A percentile compares a stretch with the other conserved stretches of the same genome.
These are phyloP conservation scores for Phoeniculus purpureus DNA, from an alignment of 2,797 vertebrate genomes.

Conservation along the genomic window DNA sequence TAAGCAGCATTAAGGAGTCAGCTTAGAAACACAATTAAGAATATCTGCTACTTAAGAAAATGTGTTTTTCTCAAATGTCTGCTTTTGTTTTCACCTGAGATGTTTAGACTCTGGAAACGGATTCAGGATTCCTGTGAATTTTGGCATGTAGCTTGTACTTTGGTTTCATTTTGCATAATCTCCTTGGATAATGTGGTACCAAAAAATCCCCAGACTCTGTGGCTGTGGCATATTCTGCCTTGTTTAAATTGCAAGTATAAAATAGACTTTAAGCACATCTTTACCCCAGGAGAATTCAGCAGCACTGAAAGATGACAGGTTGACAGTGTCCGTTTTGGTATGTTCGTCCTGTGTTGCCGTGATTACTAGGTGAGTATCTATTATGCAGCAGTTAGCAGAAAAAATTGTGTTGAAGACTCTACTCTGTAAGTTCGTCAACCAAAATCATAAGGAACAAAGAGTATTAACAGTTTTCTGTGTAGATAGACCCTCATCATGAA, in stretches of 20 bases:
- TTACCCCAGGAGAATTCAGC: neutral
- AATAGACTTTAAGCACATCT: neutral
- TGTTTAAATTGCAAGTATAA: neutral
- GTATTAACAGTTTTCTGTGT: neutral
- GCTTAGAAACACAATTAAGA: neutral
- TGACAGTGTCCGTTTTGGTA: neutral
- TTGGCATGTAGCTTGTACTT: neutral
- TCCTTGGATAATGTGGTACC: neutral
- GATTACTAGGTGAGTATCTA: neutral
- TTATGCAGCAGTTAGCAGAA: neutral
- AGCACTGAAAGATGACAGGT: neutral
- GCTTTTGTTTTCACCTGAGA: neutral
- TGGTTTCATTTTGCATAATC: neutral
- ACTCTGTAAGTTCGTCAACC: neutral
- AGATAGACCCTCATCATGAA: neutral
- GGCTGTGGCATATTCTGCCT: neutral
- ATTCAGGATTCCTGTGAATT: neutral
- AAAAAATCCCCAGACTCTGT: neutral
- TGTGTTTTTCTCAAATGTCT: neutral
- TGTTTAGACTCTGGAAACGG: neutral
- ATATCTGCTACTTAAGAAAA: neutral
- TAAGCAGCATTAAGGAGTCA: neutral
- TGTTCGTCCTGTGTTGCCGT: neutral
- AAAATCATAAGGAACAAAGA: neutral
- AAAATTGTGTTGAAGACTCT: neutral